Evolutionary conservation across 2,888 invertebrate species (phyloP).

Genomic region (Conops quadrifasciatus): DNA sequence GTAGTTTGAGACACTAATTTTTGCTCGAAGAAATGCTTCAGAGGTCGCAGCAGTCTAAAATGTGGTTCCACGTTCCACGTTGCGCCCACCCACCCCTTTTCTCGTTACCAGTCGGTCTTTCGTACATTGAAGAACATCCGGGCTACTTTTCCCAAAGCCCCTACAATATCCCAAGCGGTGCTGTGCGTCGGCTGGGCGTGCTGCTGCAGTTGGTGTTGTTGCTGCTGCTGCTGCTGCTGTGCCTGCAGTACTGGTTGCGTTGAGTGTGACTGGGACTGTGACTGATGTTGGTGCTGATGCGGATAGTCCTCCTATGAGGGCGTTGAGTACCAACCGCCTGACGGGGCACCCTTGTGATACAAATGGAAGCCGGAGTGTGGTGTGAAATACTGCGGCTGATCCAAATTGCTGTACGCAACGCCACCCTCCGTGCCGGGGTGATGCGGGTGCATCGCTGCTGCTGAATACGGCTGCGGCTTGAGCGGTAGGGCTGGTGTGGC

Average conservation of each 20-base stretch:
- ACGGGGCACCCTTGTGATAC: conserved; percentile 78
- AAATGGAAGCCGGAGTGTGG: conserved; percentile 85
- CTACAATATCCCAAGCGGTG: conserved; percentile 58
- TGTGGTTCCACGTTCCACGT: background rate
- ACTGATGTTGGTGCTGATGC: conserved; percentile 69
- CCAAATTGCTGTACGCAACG: conserved; percentile 71
- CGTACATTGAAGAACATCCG: conserved; percentile 60
- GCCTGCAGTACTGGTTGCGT: conserved; percentile 28
- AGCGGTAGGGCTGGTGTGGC: conserved; percentile 77
- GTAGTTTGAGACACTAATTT: background rate
- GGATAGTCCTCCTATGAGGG: conserved; percentile 71
- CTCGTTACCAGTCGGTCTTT: conserved; percentile 39
- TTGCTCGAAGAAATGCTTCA: background rate
- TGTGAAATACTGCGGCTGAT: conserved; percentile 88
- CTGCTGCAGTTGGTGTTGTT: conserved; percentile 30
- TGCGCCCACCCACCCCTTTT: background rate
- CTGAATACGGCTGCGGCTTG: conserved; percentile 90
- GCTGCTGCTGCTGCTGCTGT: conserved; percentile 31
- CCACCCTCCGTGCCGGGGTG: conserved; percentile 73
- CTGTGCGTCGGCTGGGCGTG: conserved; percentile 34
- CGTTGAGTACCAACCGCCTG: conserved; percentile 81
- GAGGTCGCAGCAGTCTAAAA: background rate
- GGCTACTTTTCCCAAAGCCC: conserved; percentile 58
- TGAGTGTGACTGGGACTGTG: conserved; percentile 43
- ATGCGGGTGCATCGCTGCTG: conserved; percentile 69